Percentiles rank a stretch among this genome's conserved stretches.
phyloP scores from a whole-genome alignment of 2,888 invertebrate genomes.

The Campopleginae sp. region DNA sequence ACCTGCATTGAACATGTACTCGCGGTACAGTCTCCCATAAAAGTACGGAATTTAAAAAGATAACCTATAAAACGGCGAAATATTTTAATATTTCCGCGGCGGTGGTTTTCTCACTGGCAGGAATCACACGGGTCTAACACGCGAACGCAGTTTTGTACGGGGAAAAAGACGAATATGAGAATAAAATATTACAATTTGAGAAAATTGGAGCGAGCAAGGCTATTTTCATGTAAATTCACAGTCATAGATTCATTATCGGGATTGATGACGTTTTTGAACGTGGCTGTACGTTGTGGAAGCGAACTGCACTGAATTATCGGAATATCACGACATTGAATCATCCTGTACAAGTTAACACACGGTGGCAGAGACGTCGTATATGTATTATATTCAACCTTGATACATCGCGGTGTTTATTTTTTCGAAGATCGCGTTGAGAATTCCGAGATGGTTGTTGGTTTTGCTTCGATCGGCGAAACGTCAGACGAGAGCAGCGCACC shows the following conservation, averaged over 20 bases:
- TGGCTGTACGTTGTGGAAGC: background rate
- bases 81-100: background rate
- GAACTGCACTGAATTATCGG: background rate
- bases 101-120: background rate
- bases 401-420: constrained; percentile 13
- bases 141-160: background rate
- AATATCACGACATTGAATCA: background rate
- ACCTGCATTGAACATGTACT: background rate
- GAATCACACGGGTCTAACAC: background rate
- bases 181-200: background rate
- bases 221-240: constrained; percentile 11
- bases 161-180: background rate
- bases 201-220: constrained; percentile 4
- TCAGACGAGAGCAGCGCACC: constrained; percentile 12
- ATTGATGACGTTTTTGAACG: background rate
- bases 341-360: constrained; percentile 1
- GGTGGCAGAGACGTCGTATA: background rate
- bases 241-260: background rate
- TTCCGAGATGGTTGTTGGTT: background rate
- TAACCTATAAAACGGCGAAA: background rate
- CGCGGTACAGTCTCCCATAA: background rate
- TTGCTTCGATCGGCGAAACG: background rate
- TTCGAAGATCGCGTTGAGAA: constrained; percentile 29
- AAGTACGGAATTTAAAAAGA: constrained; percentile 2
- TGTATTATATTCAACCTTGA: constrained; percentile 20